Evolutionary conservation across 2,888 invertebrate species (phyloP), one percentile per base, ranked within the genome.

Genomic region (Idaea dimidiata): DNA sequence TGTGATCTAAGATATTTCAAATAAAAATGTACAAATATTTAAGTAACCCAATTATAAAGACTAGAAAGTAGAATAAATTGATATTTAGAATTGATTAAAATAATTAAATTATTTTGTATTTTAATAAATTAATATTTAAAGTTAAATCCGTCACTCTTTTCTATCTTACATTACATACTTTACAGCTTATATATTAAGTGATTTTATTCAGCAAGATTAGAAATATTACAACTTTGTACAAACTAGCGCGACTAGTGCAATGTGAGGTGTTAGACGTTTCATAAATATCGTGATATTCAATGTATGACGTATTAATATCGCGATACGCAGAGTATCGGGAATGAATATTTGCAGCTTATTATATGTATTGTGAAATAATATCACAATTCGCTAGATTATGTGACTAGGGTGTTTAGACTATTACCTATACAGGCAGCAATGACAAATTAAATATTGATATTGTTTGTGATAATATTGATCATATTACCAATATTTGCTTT

Each of bases 101-200:
- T 24, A 24, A 24, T 24, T 59, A 60, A 59, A 64, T 61, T 57
- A 31, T 59, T 62, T 61, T 53, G 43, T 24, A n/a, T n/a, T 24
- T 24, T 24, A 24, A 24, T 5, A 24, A 24, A 24, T 3, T 3
- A 1, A 24, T 5, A 24, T 24, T 24, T 24, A 3, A 24, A 24
- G 24, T 24, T 24, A 43, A 43, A 43, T 43, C 43, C 43, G 43
- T 43, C 43, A 43, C 10, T 43, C 43, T 43, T 43, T 33, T 43
- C 14, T 43, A 43, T 43, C 10, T 43, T 43, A 43, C 43, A 43
- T 43, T 43, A 43, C 43, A 43, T 43, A 8, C 43, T 43, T 43
- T 43, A 43, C 43, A 43, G 43, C 43, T 43, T 43, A 43, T 14
- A 8, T 14, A 8, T 43, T 43, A 43, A 43, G 43, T 43, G 43